phyloP scores from a whole-genome alignment of 2,797 vertebrate species.

The Acanthis flammea region DNA sequence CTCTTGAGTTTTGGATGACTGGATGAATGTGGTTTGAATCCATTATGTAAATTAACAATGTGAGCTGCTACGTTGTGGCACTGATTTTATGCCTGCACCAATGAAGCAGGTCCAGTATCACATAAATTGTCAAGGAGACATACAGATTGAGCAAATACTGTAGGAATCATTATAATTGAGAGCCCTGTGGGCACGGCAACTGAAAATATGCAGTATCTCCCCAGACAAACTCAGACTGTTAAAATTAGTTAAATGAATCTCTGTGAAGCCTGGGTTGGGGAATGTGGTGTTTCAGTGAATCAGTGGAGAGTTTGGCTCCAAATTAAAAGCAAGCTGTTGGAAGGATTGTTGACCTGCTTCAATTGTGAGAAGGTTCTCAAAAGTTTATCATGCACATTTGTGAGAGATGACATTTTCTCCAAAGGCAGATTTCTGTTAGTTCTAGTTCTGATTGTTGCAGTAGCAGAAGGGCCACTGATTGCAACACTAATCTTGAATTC shows the following conservation, averaged over 20 bases:
- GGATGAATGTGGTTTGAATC: conserved; percentile 29
- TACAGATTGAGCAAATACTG: neutral
- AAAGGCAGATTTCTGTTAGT: conserved; percentile 19
- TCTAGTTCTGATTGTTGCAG: conserved; percentile 16
- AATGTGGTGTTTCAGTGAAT: neutral
- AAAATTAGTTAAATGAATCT: conserved; percentile 32
- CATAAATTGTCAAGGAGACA: neutral
- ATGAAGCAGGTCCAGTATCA: neutral
- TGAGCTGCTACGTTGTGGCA: neutral
- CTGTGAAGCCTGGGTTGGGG: neutral
- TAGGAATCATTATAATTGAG: conserved; percentile 40
- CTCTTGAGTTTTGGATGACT: conserved; percentile 4
- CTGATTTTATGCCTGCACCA: conserved; percentile 1
- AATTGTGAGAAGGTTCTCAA: neutral
- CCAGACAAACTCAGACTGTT: neutral
- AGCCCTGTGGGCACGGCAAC: neutral
- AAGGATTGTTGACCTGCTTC: conserved; percentile 17
- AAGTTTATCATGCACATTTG: neutral
- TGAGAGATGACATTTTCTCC: conserved; percentile 3
- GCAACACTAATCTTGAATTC: neutral
- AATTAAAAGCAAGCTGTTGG: conserved; percentile 34
- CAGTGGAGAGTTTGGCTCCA: conserved; percentile 21
- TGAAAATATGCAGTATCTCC: conserved; percentile 8
- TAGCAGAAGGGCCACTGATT: neutral
- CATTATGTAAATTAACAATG: neutral